Conservation (phyloP, 1,140 invertebrate genomes). For the Aphidius ervi region DNA sequence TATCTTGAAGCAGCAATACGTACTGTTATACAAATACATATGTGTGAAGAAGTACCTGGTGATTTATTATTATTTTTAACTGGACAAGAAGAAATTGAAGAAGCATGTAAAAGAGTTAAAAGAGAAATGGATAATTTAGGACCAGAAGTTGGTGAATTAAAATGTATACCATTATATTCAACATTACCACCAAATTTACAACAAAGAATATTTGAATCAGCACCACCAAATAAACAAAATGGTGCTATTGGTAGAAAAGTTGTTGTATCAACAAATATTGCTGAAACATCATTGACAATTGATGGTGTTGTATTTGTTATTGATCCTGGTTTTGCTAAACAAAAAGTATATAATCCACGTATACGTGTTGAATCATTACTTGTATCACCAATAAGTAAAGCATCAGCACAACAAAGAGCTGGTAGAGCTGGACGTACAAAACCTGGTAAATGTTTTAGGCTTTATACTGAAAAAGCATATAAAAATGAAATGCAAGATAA, state of each 20-base stretch:
- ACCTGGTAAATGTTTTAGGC: constrained; percentile 96
- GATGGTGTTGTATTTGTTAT: constrained; percentile 99
- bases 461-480: constrained; percentile 99
- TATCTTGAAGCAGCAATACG: constrained; percentile 98
- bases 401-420: constrained; percentile 97
- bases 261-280: constrained; percentile 98
- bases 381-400: constrained; percentile 98
- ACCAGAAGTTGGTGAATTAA: constrained; percentile 93
- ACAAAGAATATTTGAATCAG: constrained; percentile 94
- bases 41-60: constrained; percentile 94
- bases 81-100: constrained; percentile 95
- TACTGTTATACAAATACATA: constrained; percentile 98
- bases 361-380: constrained; percentile 96
- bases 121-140: constrained; percentile 95
- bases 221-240: constrained; percentile 87
- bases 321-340: constrained; percentile 99
- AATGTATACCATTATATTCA: constrained; percentile 98
- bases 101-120: constrained; percentile 97
- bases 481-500: constrained; percentile 99
- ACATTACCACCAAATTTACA: constrained; percentile 96
- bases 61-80: constrained; percentile 96
- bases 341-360: constrained; percentile 97
- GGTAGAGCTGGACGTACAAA: constrained; percentile 94
- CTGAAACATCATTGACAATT: constrained; percentile 98
- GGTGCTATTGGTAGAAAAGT: constrained; percentile 94